Conservation (phyloP, 2,888 invertebrate genomes). For the Ormyrus labotus region DNA sequence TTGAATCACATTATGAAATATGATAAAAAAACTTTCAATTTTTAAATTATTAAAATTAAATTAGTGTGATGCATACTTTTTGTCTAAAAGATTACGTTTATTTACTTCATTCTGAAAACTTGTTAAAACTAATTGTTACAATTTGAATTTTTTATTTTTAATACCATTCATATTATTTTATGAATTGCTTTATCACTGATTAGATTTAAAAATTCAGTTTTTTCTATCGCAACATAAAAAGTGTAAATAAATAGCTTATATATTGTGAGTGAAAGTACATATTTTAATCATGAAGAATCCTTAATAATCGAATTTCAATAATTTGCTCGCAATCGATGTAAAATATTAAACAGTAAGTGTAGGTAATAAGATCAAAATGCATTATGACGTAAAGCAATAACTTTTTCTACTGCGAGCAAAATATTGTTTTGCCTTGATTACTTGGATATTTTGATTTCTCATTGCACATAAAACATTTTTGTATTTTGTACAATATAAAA, state of each 20-base stretch:
- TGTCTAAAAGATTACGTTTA: no score
- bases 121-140: no score
- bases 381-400: no score
- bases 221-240: slow-evolving; percentile 10
- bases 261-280: slow-evolving; percentile 39
- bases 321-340: neutral
- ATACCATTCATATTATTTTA: no score
- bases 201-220: neutral
- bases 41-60: no score
- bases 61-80: no score
- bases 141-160: no score
- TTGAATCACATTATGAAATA: slow-evolving; percentile 9
- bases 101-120: no score
- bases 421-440: slow-evolving; percentile 7
- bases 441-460: slow-evolving; percentile 35
- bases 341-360: neutral
- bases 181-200: no score
- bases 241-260: slow-evolving; percentile 11
- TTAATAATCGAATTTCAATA: slow-evolving; percentile 2
- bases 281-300: neutral
- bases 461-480: slow-evolving; percentile 37
- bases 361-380: neutral
- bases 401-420: no score
- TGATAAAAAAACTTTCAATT: slow-evolving; percentile 8
- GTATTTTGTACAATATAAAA: slow-evolving; percentile 39